Percentiles rank a stretch among this genome's conserved stretches.
These are phyloP conservation scores for Polydrusus cervinus DNA, from an alignment of 2,888 invertebrate species.

Conservation along the genomic window DNA sequence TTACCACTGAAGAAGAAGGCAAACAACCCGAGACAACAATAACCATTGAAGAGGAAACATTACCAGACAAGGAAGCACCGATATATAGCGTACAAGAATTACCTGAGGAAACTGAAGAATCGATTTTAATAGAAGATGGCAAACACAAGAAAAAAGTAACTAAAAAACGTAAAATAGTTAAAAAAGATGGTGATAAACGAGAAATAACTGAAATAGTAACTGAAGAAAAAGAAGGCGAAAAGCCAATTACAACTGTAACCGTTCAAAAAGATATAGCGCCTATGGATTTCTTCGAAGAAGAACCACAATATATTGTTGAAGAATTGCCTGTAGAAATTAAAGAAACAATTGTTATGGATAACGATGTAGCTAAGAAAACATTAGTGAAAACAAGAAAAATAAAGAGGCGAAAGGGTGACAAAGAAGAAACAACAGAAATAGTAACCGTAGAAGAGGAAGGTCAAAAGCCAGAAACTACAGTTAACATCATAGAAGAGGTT, in stretches of 20 bases:
- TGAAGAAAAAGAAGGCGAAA: constrained; percentile 66
- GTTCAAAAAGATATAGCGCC: constrained; percentile 65
- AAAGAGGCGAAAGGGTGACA: constrained; percentile 64
- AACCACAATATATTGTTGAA: constrained; percentile 57
- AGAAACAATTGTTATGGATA: constrained; percentile 65
- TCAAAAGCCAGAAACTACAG: constrained; percentile 68
- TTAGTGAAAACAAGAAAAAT: constrained; percentile 65
- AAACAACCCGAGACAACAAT: constrained; percentile 70
- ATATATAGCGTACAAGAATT: constrained; percentile 68
- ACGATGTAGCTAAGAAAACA: constrained; percentile 65
- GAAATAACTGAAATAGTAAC: constrained; percentile 62
- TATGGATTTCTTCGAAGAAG: constrained; percentile 63
- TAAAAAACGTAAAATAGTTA: constrained; percentile 69
- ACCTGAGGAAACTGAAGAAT: constrained; percentile 65
- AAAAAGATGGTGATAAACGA: constrained; percentile 65
- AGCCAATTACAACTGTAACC: constrained; percentile 66
- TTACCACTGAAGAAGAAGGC: constrained; percentile 64
- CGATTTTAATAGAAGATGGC: constrained; percentile 70
- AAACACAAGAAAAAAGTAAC: constrained; percentile 68
- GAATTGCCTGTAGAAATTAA: constrained; percentile 64
- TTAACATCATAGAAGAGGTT: constrained; percentile 68
- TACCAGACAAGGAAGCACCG: constrained; percentile 68
- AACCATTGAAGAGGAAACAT: constrained; percentile 64
- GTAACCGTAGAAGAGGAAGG: constrained; percentile 72
- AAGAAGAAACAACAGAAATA: constrained; percentile 69